These are phyloP conservation scores for Orcinus orca DNA, from an alignment of 2,113 vertebrate genomes.

Conservation along the genomic window DNA sequence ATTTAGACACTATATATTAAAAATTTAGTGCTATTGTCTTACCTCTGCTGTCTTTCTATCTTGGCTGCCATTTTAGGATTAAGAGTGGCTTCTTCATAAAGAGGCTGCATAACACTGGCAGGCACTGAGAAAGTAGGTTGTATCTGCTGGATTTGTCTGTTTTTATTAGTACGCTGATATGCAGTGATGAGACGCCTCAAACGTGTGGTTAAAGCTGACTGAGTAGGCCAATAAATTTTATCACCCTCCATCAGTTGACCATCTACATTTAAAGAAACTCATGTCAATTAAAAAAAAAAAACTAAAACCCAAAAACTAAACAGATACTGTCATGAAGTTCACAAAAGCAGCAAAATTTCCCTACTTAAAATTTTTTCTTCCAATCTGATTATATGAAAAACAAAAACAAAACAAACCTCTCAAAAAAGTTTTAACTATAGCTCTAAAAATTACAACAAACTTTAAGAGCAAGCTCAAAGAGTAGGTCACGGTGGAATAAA, in stretches of 20 bases:
- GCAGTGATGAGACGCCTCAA: constrained; percentile 97
- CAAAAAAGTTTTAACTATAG: background rate
- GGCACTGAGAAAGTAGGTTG: constrained; percentile 87
- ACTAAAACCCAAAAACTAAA: background rate
- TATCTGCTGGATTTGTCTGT: constrained; percentile 93
- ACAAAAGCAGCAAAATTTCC: background rate
- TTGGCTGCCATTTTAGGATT: constrained; percentile 98
- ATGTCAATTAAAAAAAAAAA: background rate
- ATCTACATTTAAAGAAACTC: constrained; percentile 81
- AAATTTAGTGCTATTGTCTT: constrained; percentile 5
- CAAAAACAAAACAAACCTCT: background rate
- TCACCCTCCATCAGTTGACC: constrained; percentile 88
- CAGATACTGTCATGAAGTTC: background rate
- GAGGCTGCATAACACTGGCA: constrained; percentile 86
- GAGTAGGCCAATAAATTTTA: constrained; percentile 94
- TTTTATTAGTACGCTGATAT: constrained; percentile 96
- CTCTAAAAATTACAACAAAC: background rate
- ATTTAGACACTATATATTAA: background rate
- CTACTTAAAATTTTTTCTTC: background rate
- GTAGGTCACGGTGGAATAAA: background rate
- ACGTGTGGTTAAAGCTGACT: constrained; percentile 94
- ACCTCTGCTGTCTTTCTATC: constrained; percentile 98
- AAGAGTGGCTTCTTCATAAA: constrained; percentile 87
- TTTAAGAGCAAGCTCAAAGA: constrained; percentile 15
- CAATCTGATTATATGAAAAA: background rate